Percentiles rank a stretch among this genome's conserved stretches.
Evolutionary conservation across 2,888 invertebrate genomes (phyloP).

Genomic region (Chloroclysta siterata): DNA sequence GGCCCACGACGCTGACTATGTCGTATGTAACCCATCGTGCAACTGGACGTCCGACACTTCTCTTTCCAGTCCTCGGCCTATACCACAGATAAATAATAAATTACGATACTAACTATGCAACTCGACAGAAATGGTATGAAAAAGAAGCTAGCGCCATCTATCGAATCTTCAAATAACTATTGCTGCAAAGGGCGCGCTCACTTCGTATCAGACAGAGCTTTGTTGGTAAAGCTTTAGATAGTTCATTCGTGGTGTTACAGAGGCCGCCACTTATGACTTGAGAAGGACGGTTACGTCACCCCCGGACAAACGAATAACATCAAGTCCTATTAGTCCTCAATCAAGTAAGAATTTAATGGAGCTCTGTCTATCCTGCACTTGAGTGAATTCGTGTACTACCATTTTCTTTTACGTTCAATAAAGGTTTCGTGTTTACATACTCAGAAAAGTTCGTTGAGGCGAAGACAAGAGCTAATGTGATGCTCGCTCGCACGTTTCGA

Average conservation of each 20-base stretch:
- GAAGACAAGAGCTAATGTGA: no score
- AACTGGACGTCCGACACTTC: no score
- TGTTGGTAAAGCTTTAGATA: slow-evolving; percentile 2
- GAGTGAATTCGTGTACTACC: slow-evolving; percentile 18
- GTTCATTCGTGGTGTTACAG: slow-evolving; percentile 59
- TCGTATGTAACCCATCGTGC: no score
- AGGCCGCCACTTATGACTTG: slow-evolving; percentile 58
- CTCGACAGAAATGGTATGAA: not conserved
- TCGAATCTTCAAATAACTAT: not conserved
- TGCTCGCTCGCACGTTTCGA: no score
- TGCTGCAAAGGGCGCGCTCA: not conserved
- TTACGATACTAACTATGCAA: no score
- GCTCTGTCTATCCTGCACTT: slow-evolving; percentile 30
- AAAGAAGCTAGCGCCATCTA: slow-evolving; percentile 34
- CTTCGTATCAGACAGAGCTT: not conserved
- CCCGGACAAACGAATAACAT: slow-evolving; percentile 57
- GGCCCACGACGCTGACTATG: no score
- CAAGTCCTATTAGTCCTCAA: slow-evolving; percentile 54
- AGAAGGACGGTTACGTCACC: slow-evolving; percentile 59
- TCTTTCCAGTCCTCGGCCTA: no score
- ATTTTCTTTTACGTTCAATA: slow-evolving; percentile 13
- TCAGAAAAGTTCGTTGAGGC: no score
- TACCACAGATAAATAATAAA: no score
- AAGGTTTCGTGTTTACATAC: not conserved
- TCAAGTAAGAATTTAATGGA: slow-evolving; percentile 62